A percentile compares a stretch with the other conserved stretches of the same genome.
Evolutionary conservation across 2,797 vertebrate species (phyloP).

Genomic region (Myotis planiceps): DNA sequence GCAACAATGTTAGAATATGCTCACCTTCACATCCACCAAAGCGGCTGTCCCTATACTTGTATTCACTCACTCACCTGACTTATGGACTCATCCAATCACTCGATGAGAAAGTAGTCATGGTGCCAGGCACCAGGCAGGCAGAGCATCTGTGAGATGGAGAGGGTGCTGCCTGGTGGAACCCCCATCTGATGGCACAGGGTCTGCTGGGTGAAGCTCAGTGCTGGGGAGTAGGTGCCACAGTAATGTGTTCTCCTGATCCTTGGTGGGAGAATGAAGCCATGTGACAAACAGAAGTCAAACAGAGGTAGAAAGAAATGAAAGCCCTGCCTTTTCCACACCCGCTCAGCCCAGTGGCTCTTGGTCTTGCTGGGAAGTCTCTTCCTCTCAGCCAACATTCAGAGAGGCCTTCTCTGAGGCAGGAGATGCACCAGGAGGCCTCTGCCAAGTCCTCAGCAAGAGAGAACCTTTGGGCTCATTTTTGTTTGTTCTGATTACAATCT

Average conservation of each 20-base stretch:
- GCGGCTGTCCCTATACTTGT: fast-evolving
- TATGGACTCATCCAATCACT: neutral
- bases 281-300: neutral
- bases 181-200: fast-evolving
- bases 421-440: neutral
- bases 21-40: fast-evolving
- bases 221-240: neutral
- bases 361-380: slow-evolving; percentile 65
- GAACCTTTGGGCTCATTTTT: slow-evolving; percentile 53
- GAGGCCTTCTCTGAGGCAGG: neutral
- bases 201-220: neutral
- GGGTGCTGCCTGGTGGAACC: neutral
- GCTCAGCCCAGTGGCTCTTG: fast-evolving
- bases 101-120: fast-evolving
- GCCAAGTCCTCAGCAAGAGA: neutral
- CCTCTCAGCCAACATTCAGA: slow-evolving; percentile 2
- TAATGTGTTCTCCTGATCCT: fast-evolving
- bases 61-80: fast-evolving
- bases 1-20: neutral
- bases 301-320: no score
- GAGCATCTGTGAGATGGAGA: fast-evolving
- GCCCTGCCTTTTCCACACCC: slow-evolving; percentile 45
- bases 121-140: neutral
- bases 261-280: neutral
- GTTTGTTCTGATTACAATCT: slow-evolving; percentile 23